Base-by-base conservation (phyloP, 2,888 invertebrate genomes). In the Amphipyra tragopoginis region DNA sequence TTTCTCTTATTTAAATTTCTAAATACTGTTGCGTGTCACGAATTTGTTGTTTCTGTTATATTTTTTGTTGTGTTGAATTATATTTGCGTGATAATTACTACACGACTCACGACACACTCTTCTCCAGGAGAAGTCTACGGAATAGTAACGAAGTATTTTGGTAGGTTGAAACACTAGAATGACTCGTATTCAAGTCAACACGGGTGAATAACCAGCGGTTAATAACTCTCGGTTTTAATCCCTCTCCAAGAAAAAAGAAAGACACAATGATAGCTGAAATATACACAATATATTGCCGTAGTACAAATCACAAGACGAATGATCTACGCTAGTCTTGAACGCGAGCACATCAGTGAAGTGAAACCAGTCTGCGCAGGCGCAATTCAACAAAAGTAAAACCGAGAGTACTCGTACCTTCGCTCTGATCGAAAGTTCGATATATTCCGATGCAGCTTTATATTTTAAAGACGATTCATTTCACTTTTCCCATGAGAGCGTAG, bases 361-460 rank as follows among this genome's bases (percentile, higher is more conserved):
- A 77, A 77, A 77, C 79, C 77, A 79, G 79, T 76, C 66, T 48
- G 67, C 38, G 39, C 61, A 57, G 49, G 55, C 64, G 75, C 71
- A 52, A 64, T 52, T 72, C 57, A 78, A 82, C 78, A 82, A 85
- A 82, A 81, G 82, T 83, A 84, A 80, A 83, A 80, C 79, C 65
- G 72, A 79, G 58, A 53, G 57, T 63, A 45, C 65, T 52, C 52
- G 72, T 79, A 77, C 80, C 78, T 79, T 80, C 48, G 47, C 71
- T 62, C 15, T 61, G 83, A 84, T 83, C 79, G 85, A 86, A 85
- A 86, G 83, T 85, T 72, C 66, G 79, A 83, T 82, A 80, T 64
- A 73, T 79, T 75, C 65, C 56, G 36, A 68, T 43, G 51, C 72
- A 65, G 52, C 66, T 72, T 71, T 77, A 73, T 51, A 72, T 70